phyloP scores from a whole-genome alignment of 2,113 vertebrate genomes.

The Pachycephala philippinensis region DNA sequence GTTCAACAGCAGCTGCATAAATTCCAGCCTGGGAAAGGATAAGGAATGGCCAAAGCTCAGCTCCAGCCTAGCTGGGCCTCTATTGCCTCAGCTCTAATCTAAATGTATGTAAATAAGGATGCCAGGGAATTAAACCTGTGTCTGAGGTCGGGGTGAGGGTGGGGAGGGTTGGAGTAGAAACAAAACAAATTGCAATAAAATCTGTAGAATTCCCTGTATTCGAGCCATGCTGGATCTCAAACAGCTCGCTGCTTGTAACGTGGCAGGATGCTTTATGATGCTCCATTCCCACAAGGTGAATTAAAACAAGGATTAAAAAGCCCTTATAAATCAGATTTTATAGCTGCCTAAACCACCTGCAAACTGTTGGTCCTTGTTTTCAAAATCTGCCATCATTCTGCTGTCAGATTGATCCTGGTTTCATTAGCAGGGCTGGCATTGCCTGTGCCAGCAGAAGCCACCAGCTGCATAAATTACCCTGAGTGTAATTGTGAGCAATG shows the following conservation, averaged over 20 bases:
- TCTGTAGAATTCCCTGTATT: neutral
- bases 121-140: neutral
- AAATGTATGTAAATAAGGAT: neutral
- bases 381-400: slow-evolving; percentile 44
- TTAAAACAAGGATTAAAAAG: slow-evolving; percentile 65
- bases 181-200: neutral
- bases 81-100: neutral
- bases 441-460: slow-evolving; percentile 15
- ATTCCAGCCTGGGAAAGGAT: neutral
- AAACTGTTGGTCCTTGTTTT: slow-evolving; percentile 62
- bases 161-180: neutral
- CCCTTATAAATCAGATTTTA: slow-evolving; percentile 65
- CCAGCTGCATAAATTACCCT: slow-evolving; percentile 42
- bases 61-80: neutral
- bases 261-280: slow-evolving; percentile 13
- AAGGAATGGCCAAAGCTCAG: neutral
- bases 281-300: slow-evolving; percentile 65
- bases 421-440: slow-evolving; percentile 61
- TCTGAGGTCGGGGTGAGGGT: neutral
- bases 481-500: slow-evolving; percentile 46
- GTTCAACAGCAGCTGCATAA: neutral
- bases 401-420: slow-evolving; percentile 54
- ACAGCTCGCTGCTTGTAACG: neutral
- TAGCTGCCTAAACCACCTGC: slow-evolving; percentile 65
- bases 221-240: neutral